Evolutionary conservation across 2,888 invertebrate species (phyloP).

Genomic region (Eristalis tenax): DNA sequence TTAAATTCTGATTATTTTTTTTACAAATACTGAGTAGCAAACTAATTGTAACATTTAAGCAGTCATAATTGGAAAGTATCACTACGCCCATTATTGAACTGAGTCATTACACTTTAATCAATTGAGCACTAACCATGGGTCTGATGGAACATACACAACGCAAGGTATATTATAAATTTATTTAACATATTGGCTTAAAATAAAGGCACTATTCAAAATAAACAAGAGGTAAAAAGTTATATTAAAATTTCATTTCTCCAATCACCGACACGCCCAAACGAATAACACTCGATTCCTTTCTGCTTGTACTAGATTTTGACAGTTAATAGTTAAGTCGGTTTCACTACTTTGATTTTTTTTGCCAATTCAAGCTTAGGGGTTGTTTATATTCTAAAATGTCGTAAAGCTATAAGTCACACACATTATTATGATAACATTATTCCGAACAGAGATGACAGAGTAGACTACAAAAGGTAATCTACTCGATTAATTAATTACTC

Average conservation of each 20-base stretch:
- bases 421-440: no score
- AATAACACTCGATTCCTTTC: slow-evolving; percentile 11
- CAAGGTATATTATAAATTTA: slow-evolving; percentile 18
- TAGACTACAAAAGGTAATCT: no score
- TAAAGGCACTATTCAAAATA: slow-evolving; percentile 47
- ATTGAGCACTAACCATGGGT: slow-evolving; percentile 43
- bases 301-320: slow-evolving; percentile 58
- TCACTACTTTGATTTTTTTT: background rate
- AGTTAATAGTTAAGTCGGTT: background rate
- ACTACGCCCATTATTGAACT: slow-evolving; percentile 42
- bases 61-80: background rate
- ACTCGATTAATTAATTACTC: no score
- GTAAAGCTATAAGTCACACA: no score
- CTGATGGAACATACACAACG: slow-evolving; percentile 11
- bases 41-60: slow-evolving; percentile 6
- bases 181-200: slow-evolving; percentile 33
- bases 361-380: background rate
- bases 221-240: slow-evolving; percentile 15
- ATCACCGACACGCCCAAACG: slow-evolving; percentile 62
- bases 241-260: slow-evolving; percentile 30
- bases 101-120: slow-evolving; percentile 1
- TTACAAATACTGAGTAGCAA: background rate
- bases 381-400: no score
- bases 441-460: no score
- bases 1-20: background rate